A percentile compares a stretch with the other conserved stretches of the same genome.
phyloP scores from a whole-genome alignment of 2,888 invertebrate species.

The Cabera pusaria region DNA sequence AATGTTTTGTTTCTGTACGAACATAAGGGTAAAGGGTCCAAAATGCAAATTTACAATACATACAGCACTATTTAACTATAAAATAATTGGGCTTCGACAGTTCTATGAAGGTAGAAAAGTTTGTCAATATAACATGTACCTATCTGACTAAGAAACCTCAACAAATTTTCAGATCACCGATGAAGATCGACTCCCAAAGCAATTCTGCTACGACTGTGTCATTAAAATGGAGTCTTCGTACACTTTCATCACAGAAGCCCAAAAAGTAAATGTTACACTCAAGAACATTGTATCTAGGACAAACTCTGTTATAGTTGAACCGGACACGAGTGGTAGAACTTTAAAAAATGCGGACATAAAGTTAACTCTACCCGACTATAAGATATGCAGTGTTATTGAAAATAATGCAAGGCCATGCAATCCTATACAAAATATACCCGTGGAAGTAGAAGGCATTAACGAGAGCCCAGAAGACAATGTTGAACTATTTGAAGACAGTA shows the following conservation, averaged over 20 bases:
- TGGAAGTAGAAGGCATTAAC: constrained; percentile 3
- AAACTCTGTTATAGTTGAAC: constrained; percentile 57
- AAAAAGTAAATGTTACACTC: constrained; percentile 58
- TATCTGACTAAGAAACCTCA: too few relatives aligned
- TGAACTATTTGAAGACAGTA: too few relatives aligned
- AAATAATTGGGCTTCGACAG: too few relatives aligned
- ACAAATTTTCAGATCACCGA: constrained; percentile 60
- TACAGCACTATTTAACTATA: too few relatives aligned
- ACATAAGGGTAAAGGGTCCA: constrained; percentile 54
- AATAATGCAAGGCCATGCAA: constrained; percentile 34
- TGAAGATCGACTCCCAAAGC: constrained; percentile 72
- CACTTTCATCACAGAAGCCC: constrained; percentile 70
- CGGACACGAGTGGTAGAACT: constrained; percentile 34
- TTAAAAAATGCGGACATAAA: constrained; percentile 33
- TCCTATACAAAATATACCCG: constrained; percentile 22
- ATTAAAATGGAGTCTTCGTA: constrained; percentile 75
- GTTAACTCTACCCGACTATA: constrained; percentile 56
- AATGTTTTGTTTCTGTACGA: constrained; percentile 72
- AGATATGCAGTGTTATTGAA: constrained; percentile 48
- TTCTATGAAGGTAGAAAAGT: too few relatives aligned
- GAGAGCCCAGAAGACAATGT: constrained; percentile 10
- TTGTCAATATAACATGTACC: too few relatives aligned
- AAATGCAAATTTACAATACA: too few relatives aligned
- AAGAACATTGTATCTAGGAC: constrained; percentile 58
- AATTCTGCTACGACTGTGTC: constrained; percentile 75